Evolutionary conservation across 2,888 invertebrate species (phyloP).

Genomic region (Trypoxylon attenuatum): DNA sequence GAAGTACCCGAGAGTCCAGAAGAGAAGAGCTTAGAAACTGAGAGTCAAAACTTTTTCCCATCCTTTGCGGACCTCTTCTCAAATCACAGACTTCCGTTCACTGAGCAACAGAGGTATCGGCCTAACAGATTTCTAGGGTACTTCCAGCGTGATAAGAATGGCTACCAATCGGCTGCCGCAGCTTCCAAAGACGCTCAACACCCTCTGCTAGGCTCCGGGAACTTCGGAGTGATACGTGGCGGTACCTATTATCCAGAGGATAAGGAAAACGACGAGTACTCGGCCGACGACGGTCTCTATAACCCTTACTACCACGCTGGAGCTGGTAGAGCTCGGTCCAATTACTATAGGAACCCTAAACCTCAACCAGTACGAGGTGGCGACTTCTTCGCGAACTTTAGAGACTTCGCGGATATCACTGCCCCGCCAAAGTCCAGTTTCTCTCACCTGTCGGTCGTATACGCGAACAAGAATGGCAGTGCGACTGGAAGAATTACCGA

Average conservation of each 20-base stretch:
- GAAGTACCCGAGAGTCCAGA: background rate
- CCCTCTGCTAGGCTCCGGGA: constrained; percentile 79
- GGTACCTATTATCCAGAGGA: constrained; percentile 85
- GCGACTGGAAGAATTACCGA: constrained; percentile 76
- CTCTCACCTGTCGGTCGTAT: constrained; percentile 89
- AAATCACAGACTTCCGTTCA: constrained; percentile 79
- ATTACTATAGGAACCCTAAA: constrained; percentile 82
- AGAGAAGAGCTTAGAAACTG: constrained; percentile 76
- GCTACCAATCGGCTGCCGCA: constrained; percentile 61
- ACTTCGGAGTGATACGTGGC: constrained; percentile 88
- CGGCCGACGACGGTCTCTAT: constrained; percentile 77
- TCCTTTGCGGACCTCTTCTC: constrained; percentile 83
- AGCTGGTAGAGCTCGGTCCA: constrained; percentile 84
- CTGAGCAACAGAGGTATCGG: constrained; percentile 75
- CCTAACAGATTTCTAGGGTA: constrained; percentile 72
- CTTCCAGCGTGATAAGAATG: constrained; percentile 67
- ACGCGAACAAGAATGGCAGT: constrained; percentile 85
- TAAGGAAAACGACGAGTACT: constrained; percentile 82
- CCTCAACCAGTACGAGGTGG: constrained; percentile 82
- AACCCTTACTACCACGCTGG: constrained; percentile 79
- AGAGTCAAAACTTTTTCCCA: constrained; percentile 86
- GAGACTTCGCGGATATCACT: constrained; percentile 93
- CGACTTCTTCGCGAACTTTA: constrained; percentile 92
- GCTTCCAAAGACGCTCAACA: constrained; percentile 75
- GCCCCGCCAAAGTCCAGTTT: constrained; percentile 88